Percentiles rank a stretch among this genome's conserved stretches.
Evolutionary conservation across 2,888 invertebrate species (phyloP).

Genomic region (Eupithecia tripunctaria): DNA sequence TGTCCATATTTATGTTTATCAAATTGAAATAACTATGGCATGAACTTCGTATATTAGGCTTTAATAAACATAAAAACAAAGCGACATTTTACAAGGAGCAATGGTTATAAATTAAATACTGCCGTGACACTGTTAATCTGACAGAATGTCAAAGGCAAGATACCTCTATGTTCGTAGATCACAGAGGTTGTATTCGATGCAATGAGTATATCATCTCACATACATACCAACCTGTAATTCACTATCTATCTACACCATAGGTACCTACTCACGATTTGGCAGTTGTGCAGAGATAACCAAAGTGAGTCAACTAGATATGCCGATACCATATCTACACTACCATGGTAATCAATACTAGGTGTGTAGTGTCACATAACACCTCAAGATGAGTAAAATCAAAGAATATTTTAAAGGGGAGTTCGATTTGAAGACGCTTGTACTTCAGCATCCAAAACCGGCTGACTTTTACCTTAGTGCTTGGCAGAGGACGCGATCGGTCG

Average conservation of each 20-base stretch:
- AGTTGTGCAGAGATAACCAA: slow-evolving; percentile 51
- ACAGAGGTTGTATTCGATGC: no score
- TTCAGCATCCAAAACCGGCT: slow-evolving; percentile 68
- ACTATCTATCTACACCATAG: slow-evolving; percentile 33
- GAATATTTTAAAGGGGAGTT: slow-evolving; percentile 69
- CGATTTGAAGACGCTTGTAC: slow-evolving; percentile 60
- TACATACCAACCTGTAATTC: slow-evolving; percentile 24
- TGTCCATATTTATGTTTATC: no score
- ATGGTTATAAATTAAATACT: no score
- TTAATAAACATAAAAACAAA: no score
- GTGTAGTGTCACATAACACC: slow-evolving; percentile 45
- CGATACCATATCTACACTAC: slow-evolving; percentile 48
- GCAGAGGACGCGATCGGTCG: slow-evolving; percentile 71
- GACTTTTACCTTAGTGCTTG: slow-evolving; percentile 76
- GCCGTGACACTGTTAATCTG: no score
- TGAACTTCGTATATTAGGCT: no score
- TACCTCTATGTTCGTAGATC: no score
- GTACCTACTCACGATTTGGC: slow-evolving; percentile 51
- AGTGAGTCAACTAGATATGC: slow-evolving; percentile 52
- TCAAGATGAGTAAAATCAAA: slow-evolving; percentile 68
- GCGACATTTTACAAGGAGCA: no score
- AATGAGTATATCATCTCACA: not conserved
- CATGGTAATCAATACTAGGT: slow-evolving; percentile 48
- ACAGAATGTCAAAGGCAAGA: no score
- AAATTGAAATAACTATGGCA: not conserved